Conservation (phyloP, 2,797 vertebrate genomes). For the Merluccius polli region DNA sequence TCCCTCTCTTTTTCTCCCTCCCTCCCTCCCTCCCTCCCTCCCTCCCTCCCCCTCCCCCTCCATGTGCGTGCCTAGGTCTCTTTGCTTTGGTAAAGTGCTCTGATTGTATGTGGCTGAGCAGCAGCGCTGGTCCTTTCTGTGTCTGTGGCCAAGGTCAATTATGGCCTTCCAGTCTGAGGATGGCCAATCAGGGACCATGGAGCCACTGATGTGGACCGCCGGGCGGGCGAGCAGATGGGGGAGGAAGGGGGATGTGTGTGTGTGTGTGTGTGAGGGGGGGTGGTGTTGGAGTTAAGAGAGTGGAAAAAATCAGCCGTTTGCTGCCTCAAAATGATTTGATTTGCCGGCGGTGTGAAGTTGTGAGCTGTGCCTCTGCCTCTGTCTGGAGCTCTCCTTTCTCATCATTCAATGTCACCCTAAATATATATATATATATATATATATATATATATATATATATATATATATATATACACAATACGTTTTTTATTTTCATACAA, state of each 20-base stretch:
- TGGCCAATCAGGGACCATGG: constrained; percentile 54
- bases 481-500: too few species aligned
- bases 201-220: constrained; percentile 53
- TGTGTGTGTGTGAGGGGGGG: background rate
- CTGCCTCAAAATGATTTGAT: constrained; percentile 59
- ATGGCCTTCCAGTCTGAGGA: constrained; percentile 64
- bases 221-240: background rate
- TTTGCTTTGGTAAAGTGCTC: constrained; percentile 42
- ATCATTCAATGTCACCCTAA: constrained; percentile 31
- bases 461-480: too few species aligned
- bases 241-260: background rate
- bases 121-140: constrained; percentile 57
- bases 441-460: too few species aligned
- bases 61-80: constrained; percentile 10
- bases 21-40: too few species aligned
- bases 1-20: too few species aligned
- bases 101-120: constrained; percentile 68
- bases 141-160: constrained; percentile 76
- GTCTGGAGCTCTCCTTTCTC: background rate
- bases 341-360: constrained; percentile 49
- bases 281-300: constrained; percentile 29
- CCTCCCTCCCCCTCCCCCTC: constrained; percentile 40
- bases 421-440: constrained; percentile 19
- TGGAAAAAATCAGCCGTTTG: constrained; percentile 58
- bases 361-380: constrained; percentile 11